Evolutionary conservation across 1,140 invertebrate species (phyloP), one percentile per base, ranked within the genome.

Genomic region (Leptonema lineaticorne): DNA sequence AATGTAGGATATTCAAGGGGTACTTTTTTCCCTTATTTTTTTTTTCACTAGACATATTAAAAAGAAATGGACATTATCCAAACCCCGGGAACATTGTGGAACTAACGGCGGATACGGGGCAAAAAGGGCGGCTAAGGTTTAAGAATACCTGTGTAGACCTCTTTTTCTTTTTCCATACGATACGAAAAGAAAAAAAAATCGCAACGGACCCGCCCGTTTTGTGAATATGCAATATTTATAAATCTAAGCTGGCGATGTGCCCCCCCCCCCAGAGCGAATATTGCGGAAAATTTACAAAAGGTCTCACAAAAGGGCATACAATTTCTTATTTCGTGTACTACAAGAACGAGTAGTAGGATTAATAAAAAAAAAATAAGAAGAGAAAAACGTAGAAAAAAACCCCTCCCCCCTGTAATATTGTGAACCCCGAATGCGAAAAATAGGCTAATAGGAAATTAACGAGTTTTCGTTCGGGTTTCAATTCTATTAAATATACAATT

Each of bases 161-260:
- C n/a, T n/a, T n/a, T n/a, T 41, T 16, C 37, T 41, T 9, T 41
- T 14, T 41, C 37, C 37, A 14, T 41, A 14, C 16, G 37, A 41
- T n/a, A n/a, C n/a, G n/a, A n/a, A n/a, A n/a, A n/a, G n/a, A n/a
- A n/a, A n/a, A n/a, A n/a, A n/a, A n/a, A n/a, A n/a, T n/a, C n/a
- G n/a, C 7, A 37, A 37, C 33, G n/a, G 33, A 16, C 37, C 37
- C n/a, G 45, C 20, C 48, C 20, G 16, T 1, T 20, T 20, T 20
- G 16, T 20, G 24, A 53, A 53, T 53, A 53, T 53, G 48, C 48
- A 53, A 53, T 53, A 53, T 53, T 53, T 53, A 53, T 53, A 53
- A 53, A 53, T 53, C 48, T 26, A 53, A 53, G 24, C 48, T 26
- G 8, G 18, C 18, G 24, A 53, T 26, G 48, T 26, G 48, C 24